Evolutionary conservation across 2,113 vertebrate genomes (phyloP), one percentile per base, ranked within the genome.

Genomic region (Rhadina sibilatrix): DNA sequence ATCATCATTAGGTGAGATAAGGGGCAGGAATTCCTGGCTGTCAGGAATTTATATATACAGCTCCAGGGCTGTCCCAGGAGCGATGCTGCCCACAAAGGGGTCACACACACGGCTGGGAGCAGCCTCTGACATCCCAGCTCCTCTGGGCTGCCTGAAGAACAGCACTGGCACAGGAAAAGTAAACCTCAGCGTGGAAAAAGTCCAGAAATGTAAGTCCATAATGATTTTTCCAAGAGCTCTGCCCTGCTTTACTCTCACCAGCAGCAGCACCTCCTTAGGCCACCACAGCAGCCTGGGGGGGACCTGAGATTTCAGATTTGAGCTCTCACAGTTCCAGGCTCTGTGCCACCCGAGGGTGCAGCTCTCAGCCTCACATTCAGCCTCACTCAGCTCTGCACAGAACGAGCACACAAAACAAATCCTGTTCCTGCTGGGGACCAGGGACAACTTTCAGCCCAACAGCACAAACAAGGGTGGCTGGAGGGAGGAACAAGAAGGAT

Each of bases 241-340:
- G 47, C 28, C 47, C 19, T 37, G 24, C 1, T n/a, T 38, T 5
- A 9, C 28, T 18, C 42, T 42, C 5, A 2, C 5, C 63, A 37
- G 75, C 40, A 5, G 9, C 57, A 33, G 59, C 24, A 5, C 25
- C 37, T 28, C 57, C 37, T 19, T 2, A 1, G 21, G 38, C 53
- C 35, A 7, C 0, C 2, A 2, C 28, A 16, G 66, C 21, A 1
- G 4, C 4, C 12, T 0, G 9, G 56, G 70, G 25, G 49, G 33
- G 20, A 37, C 40, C 40, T 40, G 40, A 14, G 13, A 13, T 13
- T 13, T 40, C 40, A 40, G 40, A 14, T 40, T 40, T 14, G 5
- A 40, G 13, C 40, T 40, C 13, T 15, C 40, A 40, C 38, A 40
- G 38, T 40, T 40, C 12, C 38, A 40, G 38, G 12, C 12, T 12